A percentile compares a stretch with the other conserved stretches of the same genome.
Evolutionary conservation across 2,888 invertebrate genomes (phyloP).

Genomic region (Volucella inflata): DNA sequence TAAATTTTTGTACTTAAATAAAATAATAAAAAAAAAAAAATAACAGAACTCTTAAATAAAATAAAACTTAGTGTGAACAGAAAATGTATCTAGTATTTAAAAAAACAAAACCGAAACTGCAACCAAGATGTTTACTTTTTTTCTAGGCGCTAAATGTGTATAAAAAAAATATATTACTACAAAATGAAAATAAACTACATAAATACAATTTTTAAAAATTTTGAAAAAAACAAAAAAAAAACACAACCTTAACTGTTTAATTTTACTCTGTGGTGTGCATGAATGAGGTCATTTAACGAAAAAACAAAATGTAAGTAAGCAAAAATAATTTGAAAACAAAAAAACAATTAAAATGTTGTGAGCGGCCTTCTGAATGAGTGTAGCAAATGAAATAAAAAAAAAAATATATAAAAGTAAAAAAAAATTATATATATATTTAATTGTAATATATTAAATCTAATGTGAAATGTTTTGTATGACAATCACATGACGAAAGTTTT

Average conservation of each 20-base stretch:
- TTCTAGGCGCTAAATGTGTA: slow-evolving; percentile 72
- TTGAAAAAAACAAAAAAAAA: slow-evolving; percentile 28
- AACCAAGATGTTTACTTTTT: slow-evolving; percentile 53
- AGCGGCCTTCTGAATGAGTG: slow-evolving; percentile 73
- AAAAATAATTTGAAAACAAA: slow-evolving; percentile 47
- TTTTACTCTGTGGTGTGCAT: slow-evolving; percentile 63
- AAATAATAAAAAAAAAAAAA: slow-evolving; percentile 39
- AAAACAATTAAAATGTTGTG: slow-evolving; percentile 55
- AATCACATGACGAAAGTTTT: slow-evolving; percentile 83
- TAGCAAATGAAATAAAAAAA: slow-evolving; percentile 65
- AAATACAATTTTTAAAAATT: slow-evolving; percentile 54
- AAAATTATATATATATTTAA: slow-evolving; percentile 74
- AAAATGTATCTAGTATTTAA: slow-evolving; percentile 47
- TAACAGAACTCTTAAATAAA: slow-evolving; percentile 32
- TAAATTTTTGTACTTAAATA: slow-evolving; percentile 69
- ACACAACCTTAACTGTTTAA: slow-evolving; percentile 47
- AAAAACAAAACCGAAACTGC: slow-evolving; percentile 1
- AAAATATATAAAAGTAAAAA: slow-evolving; percentile 54
- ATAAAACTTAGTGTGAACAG: slow-evolving; percentile 34
- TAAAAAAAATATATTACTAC: slow-evolving; percentile 50
- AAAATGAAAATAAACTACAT: slow-evolving; percentile 30
- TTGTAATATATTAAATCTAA: slow-evolving; percentile 83
- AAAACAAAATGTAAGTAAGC: slow-evolving; percentile 34
- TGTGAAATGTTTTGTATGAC: slow-evolving; percentile 85
- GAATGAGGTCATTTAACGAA: slow-evolving; percentile 45